phyloP scores from a whole-genome alignment of 2,797 vertebrate species.

The Pelochelys cantorii region DNA sequence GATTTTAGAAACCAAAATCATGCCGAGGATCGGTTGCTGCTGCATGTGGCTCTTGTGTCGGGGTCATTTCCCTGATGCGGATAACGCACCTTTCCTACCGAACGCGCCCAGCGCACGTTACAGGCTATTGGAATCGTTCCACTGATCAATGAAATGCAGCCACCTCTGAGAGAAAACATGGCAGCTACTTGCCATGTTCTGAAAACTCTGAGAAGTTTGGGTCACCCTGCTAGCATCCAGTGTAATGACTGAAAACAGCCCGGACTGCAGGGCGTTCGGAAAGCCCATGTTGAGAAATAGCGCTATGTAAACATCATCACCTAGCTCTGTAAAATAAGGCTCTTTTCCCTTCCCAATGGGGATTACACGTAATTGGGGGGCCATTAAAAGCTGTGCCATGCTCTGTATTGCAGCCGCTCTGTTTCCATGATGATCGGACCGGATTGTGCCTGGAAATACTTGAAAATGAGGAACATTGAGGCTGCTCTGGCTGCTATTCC shows the following conservation, averaged over 20 bases:
- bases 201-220: not conserved
- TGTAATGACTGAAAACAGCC: not conserved
- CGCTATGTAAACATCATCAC: not conserved
- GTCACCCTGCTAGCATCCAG: not conserved
- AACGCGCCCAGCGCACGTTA: not conserved
- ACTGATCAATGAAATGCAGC: not conserved
- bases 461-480: not conserved
- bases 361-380: accelerated
- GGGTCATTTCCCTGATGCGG: not conserved
- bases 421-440: not conserved
- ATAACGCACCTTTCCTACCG: no score
- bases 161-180: not conserved
- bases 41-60: not conserved
- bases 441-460: not conserved
- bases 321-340: not conserved
- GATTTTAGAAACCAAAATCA: not conserved
- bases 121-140: not conserved
- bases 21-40: not conserved
- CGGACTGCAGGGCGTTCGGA: not conserved
- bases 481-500: not conserved
- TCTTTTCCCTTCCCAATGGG: not conserved
- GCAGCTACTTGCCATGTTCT: not conserved
- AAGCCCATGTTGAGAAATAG: not conserved
- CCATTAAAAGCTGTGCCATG: not conserved
- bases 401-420: not conserved